Evolutionary conservation across 64 coral and sea anemone genomes (phyloP), one percentile per base, ranked within the genome.

Genomic region (Montipora cactus): DNA sequence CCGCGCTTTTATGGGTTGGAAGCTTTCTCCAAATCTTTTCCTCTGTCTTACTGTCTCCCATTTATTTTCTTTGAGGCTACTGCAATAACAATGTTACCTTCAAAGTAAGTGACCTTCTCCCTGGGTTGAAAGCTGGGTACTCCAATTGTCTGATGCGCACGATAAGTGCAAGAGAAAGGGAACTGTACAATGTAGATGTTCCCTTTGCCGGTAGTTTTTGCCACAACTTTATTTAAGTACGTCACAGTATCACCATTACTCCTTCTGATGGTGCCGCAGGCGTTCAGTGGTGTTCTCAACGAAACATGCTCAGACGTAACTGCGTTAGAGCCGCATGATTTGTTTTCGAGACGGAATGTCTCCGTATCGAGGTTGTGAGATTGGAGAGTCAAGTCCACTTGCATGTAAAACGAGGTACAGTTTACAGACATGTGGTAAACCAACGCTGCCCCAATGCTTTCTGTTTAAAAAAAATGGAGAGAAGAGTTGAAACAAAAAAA

Each of bases 121-220:
- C 93, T 71, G 23, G 93, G 81, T 84, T 97, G 96, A 85, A 97
- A 97, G 47, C 96, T 97, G 3, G 96, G 93, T 19, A 58, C 68
- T 71, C 96, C 96, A 83, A 97, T 88, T 7, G 87, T 81, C 18
- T 93, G 28, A 53, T 77, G 85, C 47, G 83, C 91, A 28, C 61
- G 52, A 51, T 92, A 97, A 16, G 89, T 79, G 46, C 96, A 97
- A 22, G 87, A 94, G 87, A 97, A 97, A 14, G 96, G 96, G 73
- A 97, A 97, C 50, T 97, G 93, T 0, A 97, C 89, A 6, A 95
- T 88, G 47, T 95, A 93, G 37, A 95, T 87, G 19, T 9, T 94
- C 1, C 76, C 59, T 10, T 78, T 80, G 47, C 71, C 66, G 3
- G n/a, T 72, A 20, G 82, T 86, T 44, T 86, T 8, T 2, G 82